Base-by-base conservation (phyloP, 1,140 invertebrate genomes). In the Nilaparvata lugens region DNA sequence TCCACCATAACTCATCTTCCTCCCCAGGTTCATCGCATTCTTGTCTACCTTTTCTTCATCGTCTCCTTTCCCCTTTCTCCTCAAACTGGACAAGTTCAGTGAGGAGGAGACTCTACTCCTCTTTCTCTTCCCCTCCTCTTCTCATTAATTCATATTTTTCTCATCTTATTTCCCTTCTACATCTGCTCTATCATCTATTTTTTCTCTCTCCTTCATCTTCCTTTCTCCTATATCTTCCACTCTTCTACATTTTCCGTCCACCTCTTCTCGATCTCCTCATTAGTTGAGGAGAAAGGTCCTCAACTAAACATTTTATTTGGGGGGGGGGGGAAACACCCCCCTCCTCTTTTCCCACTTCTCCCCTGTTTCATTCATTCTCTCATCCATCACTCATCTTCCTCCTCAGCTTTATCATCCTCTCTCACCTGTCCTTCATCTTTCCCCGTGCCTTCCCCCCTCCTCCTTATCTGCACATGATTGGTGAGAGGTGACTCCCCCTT, bases 341-440 rank as follows among this genome's bases (percentile, higher is more conserved):
- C n/a, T n/a, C n/a, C n/a, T n/a, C n/a, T n/a, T n/a, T n/a, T n/a
- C n/a, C n/a, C n/a, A n/a, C n/a, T n/a, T n/a, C n/a, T n/a, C n/a
- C n/a, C n/a, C n/a, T n/a, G n/a, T n/a, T n/a, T n/a, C n/a, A n/a
- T n/a, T n/a, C n/a, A n/a, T n/a, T n/a, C n/a, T n/a, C n/a, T n/a
- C n/a, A n/a, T n/a, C n/a, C n/a, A n/a, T n/a, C n/a, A n/a, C n/a
- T n/a, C n/a, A n/a, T n/a, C 21, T 3, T 16, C 21, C 38, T 61
- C 35, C n/a, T 38, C 14, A 14, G 16, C 31, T 24, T 5, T 7
- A 55, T 28, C n/a, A n/a, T 54, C 65, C 72, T 76, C 75, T 95
- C 92, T 80, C 96, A 93, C 72, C 96, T 96, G 74, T 95, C 84
- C 72, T 95, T 95, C 93, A 93, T 95, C 73, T n/a, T n/a, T 94